phyloP scores from a whole-genome alignment of 2,797 vertebrate species.

The Buceros bicornis region DNA sequence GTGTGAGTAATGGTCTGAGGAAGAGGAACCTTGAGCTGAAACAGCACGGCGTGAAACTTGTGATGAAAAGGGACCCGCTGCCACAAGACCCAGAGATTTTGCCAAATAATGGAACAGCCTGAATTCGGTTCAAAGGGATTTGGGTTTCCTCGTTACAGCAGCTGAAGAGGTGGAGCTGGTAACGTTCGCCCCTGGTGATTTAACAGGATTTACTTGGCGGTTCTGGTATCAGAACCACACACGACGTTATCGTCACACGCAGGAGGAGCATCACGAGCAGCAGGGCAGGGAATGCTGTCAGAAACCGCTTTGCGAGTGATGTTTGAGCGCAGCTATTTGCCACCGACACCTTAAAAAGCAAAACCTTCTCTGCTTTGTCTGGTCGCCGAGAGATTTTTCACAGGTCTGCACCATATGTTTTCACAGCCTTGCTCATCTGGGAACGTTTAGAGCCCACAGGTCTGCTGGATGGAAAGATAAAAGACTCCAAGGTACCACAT shows the following conservation, averaged over 20 bases:
- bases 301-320: background rate
- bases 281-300: background rate
- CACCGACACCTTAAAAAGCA: fast-evolving
- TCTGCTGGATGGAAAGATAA: background rate
- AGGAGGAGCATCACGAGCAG: background rate
- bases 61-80: background rate
- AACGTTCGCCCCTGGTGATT: background rate
- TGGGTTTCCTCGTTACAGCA: background rate
- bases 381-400: background rate
- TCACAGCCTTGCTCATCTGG: background rate
- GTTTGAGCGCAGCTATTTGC: background rate
- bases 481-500: background rate
- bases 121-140: background rate
- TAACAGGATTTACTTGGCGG: background rate
- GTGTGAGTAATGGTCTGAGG: background rate
- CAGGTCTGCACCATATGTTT: background rate
- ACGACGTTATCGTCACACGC: fast-evolving
- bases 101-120: fast-evolving
- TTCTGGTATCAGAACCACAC: background rate
- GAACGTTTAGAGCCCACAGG: background rate
- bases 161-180: background rate
- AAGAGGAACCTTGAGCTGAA: background rate
- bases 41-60: background rate
- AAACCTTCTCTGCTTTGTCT: background rate
- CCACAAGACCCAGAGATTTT: background rate